phyloP scores from a whole-genome alignment of 2,113 vertebrate genomes.

The Rattus norvegicus region GRCr8 NC_086019.1:134040501-134041000 shows the following conservation, averaged over 20 bases:
- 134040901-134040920: background rate
- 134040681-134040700: slow-evolving; percentile 53
- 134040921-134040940: slow-evolving; percentile 3
- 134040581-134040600: slow-evolving; percentile 60
- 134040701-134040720: slow-evolving; percentile 64
- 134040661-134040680: slow-evolving; percentile 77
- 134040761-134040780: slow-evolving; percentile 52
- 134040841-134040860: background rate
- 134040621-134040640: slow-evolving; percentile 76
- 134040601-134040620: slow-evolving; percentile 73
- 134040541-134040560: slow-evolving; percentile 36
- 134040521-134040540: slow-evolving; percentile 66
- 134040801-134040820: slow-evolving; percentile 14
- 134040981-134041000: background rate
- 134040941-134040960: background rate
- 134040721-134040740: slow-evolving; percentile 63
- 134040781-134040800: slow-evolving; percentile 51
- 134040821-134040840: slow-evolving; percentile 47
- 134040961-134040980: background rate
- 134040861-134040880: slow-evolving; percentile 19
- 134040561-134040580: slow-evolving; percentile 68
- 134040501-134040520: slow-evolving; percentile 62
- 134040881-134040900: background rate
- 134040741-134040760: slow-evolving; percentile 42
- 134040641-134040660: slow-evolving; percentile 66